Evolutionary conservation across 2,888 invertebrate genomes (phyloP).

Genomic region (Mythimna impura): DNA sequence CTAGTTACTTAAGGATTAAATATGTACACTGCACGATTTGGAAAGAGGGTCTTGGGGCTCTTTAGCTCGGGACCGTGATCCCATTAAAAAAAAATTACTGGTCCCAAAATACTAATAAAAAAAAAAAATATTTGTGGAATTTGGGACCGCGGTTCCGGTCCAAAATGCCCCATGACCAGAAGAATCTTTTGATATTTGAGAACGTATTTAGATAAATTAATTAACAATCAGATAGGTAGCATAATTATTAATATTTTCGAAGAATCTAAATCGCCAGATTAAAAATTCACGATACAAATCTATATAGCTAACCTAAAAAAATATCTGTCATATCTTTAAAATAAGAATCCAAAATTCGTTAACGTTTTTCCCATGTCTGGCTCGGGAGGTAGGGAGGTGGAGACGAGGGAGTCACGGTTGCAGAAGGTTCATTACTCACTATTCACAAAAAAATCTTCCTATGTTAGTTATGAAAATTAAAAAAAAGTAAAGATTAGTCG

Average conservation of each 20-base stretch:
- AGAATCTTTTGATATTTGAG: constrained; percentile 32
- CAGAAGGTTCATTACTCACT: constrained; percentile 29
- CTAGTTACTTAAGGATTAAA: too few species aligned
- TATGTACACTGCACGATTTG: too few species aligned
- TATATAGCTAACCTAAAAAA: constrained; percentile 49
- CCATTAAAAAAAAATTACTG: too few species aligned
- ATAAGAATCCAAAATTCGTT: constrained; percentile 64
- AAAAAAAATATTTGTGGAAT: too few species aligned
- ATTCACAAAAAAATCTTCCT: not conserved
- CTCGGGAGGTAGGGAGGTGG: constrained; percentile 59
- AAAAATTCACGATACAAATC: constrained; percentile 54
- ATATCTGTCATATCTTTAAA: constrained; percentile 65
- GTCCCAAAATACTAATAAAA: too few species aligned
- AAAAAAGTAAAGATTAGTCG: too few species aligned
- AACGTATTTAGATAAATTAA: constrained; percentile 32
- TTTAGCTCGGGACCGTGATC: too few species aligned
- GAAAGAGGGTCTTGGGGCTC: too few species aligned
- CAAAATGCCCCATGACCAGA: not conserved
- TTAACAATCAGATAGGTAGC: constrained; percentile 30
- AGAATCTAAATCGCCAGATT: constrained; percentile 32
- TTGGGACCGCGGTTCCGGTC: too few species aligned
- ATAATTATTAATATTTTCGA: constrained; percentile 48
- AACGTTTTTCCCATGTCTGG: constrained; percentile 70
- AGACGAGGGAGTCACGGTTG: constrained; percentile 5
- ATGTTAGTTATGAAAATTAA: too few species aligned